Base-by-base conservation (phyloP, 2,888 invertebrate species). In the Dryadula phaetusa region DNA sequence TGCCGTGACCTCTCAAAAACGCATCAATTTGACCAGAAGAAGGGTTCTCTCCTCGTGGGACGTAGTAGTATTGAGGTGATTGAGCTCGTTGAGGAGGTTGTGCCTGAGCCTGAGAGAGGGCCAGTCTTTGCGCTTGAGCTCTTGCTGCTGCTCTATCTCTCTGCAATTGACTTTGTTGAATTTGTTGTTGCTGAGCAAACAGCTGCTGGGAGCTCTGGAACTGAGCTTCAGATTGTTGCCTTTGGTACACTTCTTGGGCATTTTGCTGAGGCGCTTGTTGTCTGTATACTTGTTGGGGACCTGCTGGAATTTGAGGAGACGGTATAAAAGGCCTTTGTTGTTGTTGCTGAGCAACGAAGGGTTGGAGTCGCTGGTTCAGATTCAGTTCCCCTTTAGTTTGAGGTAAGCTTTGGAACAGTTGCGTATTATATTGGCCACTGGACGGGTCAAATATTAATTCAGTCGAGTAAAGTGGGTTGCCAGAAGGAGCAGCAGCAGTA, bases 21-120 rank as follows among this genome's bases (percentile, higher is more conserved):
- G 96, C 95, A 82, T 96, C 96, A 78, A 97, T 96, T 82, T 96
- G 96, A 6, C 96, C 96, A 44, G 94, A 92, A 49, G 95, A 94
- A 37, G 80, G 78, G 0, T 95, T 90, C 0, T 83, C 91, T 61
- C 90, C 87, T 0, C 94, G 94, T 37, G 94, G 94, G 37, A 94
- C 91, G 82, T 94, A 95, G 83, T 95, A 95, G 84, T 93, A 94
- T 77, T 94, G 94, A 44, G 91, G 83, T 28, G 84, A 74, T 74
- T 88, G 94, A 34, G 87, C 92, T 60, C 87, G 78, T 62, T 77
- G 76, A 40, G 72, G 76, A 40, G 72, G 73, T 20, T 47, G 49
- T 58, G 73, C 71, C 64, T 83, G 94, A 74, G 86, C 86, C 75
- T 83, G 82, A 2, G 82, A 76, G 62, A 82, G 75, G 16, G 84